Evolutionary conservation across 1,140 invertebrate species (phyloP).

Genomic region (Ctenoplectra terminalis): DNA sequence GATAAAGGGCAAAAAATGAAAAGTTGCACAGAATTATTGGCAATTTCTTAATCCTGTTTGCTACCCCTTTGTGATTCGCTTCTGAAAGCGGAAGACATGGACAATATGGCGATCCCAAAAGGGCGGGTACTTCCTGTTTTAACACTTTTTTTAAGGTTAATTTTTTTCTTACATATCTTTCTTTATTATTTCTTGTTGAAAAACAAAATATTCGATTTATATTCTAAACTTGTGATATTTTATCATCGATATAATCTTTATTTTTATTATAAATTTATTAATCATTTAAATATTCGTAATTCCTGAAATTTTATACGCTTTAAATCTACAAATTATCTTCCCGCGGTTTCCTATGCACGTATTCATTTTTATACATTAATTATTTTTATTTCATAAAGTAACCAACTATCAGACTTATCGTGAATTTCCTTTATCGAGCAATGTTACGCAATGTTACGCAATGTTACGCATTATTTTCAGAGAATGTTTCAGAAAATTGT

Average conservation of each 20-base stretch:
- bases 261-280: neutral
- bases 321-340: neutral
- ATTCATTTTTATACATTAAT: neutral
- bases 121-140: constrained; percentile 71
- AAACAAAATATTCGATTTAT: neutral
- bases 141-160: constrained; percentile 38
- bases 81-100: constrained; percentile 64
- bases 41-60: constrained; percentile 61
- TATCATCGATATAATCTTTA: neutral
- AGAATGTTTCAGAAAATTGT: too few relatives aligned
- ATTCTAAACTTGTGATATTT: neutral
- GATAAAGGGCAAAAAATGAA: constrained; percentile 21
- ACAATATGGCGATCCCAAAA: constrained; percentile 69
- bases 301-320: neutral
- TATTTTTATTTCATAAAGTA: constrained; percentile 5
- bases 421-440: too few relatives aligned
- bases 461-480: too few relatives aligned
- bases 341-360: neutral
- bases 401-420: too few relatives aligned
- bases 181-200: neutral
- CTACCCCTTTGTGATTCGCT: constrained; percentile 46
- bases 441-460: too few relatives aligned
- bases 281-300: neutral
- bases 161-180: neutral
- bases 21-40: constrained; percentile 53